These are phyloP conservation scores for Peribatodes rhomboidaria DNA, from an alignment of 2,888 invertebrate genomes.

Conservation along the genomic window DNA sequence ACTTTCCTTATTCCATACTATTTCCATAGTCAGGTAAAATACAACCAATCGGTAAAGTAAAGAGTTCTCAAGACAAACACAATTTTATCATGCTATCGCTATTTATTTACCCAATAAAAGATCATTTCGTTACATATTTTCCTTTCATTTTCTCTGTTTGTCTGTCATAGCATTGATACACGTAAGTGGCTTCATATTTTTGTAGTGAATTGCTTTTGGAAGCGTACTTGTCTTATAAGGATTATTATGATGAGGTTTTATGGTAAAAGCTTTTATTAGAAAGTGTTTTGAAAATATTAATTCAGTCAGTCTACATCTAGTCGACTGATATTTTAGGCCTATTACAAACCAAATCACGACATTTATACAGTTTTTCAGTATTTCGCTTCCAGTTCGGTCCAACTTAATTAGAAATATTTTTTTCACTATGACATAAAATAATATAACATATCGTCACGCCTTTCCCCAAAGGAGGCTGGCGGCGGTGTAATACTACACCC, in stretches of 20 bases:
- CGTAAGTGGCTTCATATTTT: conserved; percentile 66
- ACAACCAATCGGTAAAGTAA: conserved; percentile 9
- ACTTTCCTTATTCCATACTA: background rate
- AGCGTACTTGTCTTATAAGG: conserved; percentile 26
- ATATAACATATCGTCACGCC: too few relatives aligned
- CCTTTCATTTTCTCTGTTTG: conserved; percentile 76
- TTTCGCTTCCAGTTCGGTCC: too few relatives aligned
- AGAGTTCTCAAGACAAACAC: conserved; percentile 31
- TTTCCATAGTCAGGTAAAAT: background rate
- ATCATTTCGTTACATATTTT: conserved; percentile 62
- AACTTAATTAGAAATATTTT: too few relatives aligned
- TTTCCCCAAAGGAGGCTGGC: too few relatives aligned
- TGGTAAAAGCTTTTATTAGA: background rate
- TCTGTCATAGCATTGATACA: conserved; percentile 54
- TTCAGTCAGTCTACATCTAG: too few relatives aligned
- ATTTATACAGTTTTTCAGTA: too few relatives aligned
- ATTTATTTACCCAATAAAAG: conserved; percentile 54
- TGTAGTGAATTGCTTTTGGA: conserved; percentile 64
- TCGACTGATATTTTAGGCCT: too few relatives aligned
- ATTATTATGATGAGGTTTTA: conserved; percentile 14
- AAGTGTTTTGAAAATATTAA: background rate
- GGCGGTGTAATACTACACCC: too few relatives aligned
- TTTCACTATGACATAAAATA: too few relatives aligned
- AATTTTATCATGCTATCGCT: conserved; percentile 34
- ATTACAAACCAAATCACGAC: too few relatives aligned